Conservation (phyloP, 2,797 vertebrate genomes). For the Melanotaenia nigrans region DNA sequence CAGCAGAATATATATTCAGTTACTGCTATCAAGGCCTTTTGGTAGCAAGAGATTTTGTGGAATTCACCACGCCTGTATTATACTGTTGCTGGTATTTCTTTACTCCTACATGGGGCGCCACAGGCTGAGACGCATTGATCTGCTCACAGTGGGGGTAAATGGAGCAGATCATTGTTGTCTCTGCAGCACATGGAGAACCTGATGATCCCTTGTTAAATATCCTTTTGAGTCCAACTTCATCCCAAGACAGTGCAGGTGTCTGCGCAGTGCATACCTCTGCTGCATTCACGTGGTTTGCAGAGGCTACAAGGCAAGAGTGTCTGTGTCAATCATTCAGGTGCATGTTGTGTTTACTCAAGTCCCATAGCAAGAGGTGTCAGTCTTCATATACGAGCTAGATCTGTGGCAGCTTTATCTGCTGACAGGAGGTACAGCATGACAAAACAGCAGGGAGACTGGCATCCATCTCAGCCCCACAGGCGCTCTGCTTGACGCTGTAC, state of each 20-base stretch:
- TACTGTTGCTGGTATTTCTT: constrained; percentile 2
- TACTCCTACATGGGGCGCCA: neutral
- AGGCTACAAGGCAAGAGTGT: constrained; percentile 34
- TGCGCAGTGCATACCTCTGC: constrained; percentile 35
- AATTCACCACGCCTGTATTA: constrained; percentile 10
- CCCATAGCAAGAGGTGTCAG: constrained; percentile 61
- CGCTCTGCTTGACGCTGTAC: constrained; percentile 63
- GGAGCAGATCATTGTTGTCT: constrained; percentile 20
- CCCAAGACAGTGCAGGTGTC: constrained; percentile 30
- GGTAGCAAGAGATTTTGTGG: neutral
- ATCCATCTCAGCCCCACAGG: constrained; percentile 63
- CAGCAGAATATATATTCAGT: constrained; percentile 6
- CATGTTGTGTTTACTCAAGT: constrained; percentile 59
- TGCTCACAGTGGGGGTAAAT: neutral
- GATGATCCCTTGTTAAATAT: constrained; percentile 31
- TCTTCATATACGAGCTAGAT: constrained; percentile 46
- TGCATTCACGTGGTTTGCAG: constrained; percentile 19
- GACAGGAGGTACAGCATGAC: constrained; percentile 63
- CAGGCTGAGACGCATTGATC: constrained; percentile 1
- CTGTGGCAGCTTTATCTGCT: constrained; percentile 66
- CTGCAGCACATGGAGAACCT: constrained; percentile 2
- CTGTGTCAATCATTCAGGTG: constrained; percentile 61
- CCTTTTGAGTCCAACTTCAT: constrained; percentile 25
- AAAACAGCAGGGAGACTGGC: constrained; percentile 70
- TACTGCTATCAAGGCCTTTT: neutral